These are phyloP conservation scores for Cephalotes varians DNA, from an alignment of 2,888 invertebrate genomes.

Conservation along the genomic window DNA sequence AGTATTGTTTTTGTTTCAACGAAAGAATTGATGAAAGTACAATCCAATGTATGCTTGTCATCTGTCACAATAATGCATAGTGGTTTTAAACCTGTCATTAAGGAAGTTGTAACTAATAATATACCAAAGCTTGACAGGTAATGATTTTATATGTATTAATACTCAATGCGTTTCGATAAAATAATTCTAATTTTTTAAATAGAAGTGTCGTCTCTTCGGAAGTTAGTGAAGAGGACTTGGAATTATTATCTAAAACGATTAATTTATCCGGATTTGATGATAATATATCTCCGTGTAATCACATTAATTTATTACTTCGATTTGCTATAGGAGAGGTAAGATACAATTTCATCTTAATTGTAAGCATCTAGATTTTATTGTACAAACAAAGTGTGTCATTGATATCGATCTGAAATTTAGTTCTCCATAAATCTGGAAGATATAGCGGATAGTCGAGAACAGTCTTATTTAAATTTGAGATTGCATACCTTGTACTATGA, in stretches of 20 bases:
- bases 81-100: constrained; percentile 70
- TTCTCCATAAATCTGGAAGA: constrained; percentile 79
- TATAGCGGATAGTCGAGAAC: constrained; percentile 88
- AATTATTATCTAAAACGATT: constrained; percentile 91
- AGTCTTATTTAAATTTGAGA: constrained; percentile 91
- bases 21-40: constrained; percentile 74
- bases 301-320: constrained; percentile 90
- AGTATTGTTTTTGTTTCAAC: constrained; percentile 37
- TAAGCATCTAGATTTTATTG: constrained; percentile 3
- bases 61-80: constrained; percentile 75
- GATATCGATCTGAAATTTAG: constrained; percentile 64
- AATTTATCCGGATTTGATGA: constrained; percentile 94
- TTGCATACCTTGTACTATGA: constrained; percentile 91
- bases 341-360: background rate
- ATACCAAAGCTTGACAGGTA: constrained; percentile 79
- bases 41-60: constrained; percentile 77
- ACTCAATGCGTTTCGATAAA: constrained; percentile 25
- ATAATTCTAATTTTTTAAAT: constrained; percentile 50
- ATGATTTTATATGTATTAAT: constrained; percentile 41
- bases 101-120: constrained; percentile 72
- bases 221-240: constrained; percentile 90
- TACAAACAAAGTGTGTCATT: background rate
- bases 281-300: constrained; percentile 92
- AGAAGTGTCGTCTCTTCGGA: constrained; percentile 88
- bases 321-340: constrained; percentile 90